These are phyloP conservation scores for Crypturellus undulatus DNA, from an alignment of 2,113 vertebrate genomes.

Conservation along the genomic window DNA sequence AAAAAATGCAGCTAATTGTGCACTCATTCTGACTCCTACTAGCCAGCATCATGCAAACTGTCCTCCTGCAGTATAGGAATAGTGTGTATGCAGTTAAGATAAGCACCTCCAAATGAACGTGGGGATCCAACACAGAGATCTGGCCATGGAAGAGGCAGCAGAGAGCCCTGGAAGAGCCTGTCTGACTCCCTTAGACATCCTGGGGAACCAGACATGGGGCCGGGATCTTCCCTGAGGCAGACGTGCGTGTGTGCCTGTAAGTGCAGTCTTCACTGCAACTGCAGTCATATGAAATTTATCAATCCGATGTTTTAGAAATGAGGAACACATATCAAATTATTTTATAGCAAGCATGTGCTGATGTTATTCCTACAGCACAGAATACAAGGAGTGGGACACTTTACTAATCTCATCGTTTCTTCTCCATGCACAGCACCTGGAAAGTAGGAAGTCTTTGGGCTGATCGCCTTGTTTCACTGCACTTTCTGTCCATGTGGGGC, in stretches of 20 bases:
- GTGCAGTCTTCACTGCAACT: background rate
- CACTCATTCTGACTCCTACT: background rate
- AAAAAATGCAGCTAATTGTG: background rate
- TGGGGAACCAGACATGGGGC: background rate
- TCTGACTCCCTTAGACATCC: background rate
- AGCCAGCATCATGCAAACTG: background rate
- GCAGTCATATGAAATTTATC: background rate
- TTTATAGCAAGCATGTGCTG: background rate
- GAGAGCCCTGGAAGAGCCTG: background rate
- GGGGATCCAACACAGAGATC: background rate
- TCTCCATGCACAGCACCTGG: accelerated
- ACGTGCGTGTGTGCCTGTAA: background rate
- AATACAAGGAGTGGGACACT: background rate
- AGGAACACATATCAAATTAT: background rate
- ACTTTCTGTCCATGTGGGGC: accelerated
- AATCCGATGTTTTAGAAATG: background rate
- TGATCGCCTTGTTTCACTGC: background rate
- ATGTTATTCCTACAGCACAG: background rate
- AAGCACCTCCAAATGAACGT: background rate
- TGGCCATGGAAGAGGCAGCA: background rate
- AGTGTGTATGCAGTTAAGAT: background rate
- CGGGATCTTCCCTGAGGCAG: background rate
- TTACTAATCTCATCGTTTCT: background rate
- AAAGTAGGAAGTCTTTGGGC: background rate
- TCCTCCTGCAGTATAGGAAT: background rate